phyloP scores from a whole-genome alignment of 2,113 vertebrate genomes.

The Forbesichthys papilliferus region DNA sequence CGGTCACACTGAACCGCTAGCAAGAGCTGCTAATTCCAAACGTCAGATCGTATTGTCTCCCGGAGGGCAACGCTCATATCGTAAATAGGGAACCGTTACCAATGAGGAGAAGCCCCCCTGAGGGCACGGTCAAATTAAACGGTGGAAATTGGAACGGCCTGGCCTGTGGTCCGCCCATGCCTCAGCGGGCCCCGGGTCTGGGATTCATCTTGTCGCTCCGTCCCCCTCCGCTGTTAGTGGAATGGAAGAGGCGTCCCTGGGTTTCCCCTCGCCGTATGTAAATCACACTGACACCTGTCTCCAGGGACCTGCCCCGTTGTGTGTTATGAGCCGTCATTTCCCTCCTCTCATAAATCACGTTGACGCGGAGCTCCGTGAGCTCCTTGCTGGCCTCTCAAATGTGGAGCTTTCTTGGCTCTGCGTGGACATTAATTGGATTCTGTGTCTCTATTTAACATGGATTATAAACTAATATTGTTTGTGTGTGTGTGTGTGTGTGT shows the following conservation, averaged over 20 bases:
- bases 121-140: slow-evolving; percentile 60
- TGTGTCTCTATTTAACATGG: slow-evolving; percentile 47
- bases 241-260: slow-evolving; percentile 40
- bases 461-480: slow-evolving; percentile 16
- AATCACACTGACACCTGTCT: slow-evolving; percentile 54
- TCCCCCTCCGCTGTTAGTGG: slow-evolving; percentile 34
- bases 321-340: slow-evolving; percentile 49
- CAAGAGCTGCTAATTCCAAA: slow-evolving; percentile 39
- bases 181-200: slow-evolving; percentile 18
- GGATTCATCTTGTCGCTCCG: slow-evolving; percentile 37
- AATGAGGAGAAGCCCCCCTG: slow-evolving; percentile 35
- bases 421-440: slow-evolving; percentile 66
- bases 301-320: slow-evolving; percentile 42
- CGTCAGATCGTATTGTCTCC: slow-evolving; percentile 36
- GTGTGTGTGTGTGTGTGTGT: neutral
- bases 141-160: slow-evolving; percentile 37
- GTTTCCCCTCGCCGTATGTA: slow-evolving; percentile 48
- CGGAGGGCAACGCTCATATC: slow-evolving; percentile 46
- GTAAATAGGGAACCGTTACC: slow-evolving; percentile 52
- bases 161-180: slow-evolving; percentile 18
- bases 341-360: slow-evolving; percentile 64
- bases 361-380: slow-evolving; percentile 30
- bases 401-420: slow-evolving; percentile 34
- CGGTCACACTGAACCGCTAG: slow-evolving; percentile 24
- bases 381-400: neutral